These are phyloP conservation scores for Danio jaintianensis DNA, from an alignment of 2,797 vertebrate genomes.

Conservation along the genomic window DNA sequence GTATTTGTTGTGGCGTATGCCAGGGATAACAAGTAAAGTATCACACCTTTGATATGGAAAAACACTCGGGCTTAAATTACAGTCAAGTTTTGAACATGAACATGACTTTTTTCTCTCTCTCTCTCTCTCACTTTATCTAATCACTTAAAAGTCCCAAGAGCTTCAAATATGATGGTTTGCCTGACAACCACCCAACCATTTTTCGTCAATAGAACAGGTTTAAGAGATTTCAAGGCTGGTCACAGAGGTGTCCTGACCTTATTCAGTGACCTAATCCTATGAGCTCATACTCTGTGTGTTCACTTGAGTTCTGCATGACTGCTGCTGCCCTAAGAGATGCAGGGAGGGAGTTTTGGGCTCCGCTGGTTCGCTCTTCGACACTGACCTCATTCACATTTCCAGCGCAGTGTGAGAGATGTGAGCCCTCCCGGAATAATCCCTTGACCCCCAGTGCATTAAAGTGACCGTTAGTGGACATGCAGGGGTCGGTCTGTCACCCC, in stretches of 20 bases:
- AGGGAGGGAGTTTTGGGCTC: constrained; percentile 62
- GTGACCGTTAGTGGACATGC: constrained; percentile 79
- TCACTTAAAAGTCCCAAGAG: constrained; percentile 13
- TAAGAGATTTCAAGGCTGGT: constrained; percentile 31
- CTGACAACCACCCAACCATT: constrained; percentile 33
- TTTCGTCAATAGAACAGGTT: constrained; percentile 41
- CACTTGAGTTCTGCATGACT: constrained; percentile 83
- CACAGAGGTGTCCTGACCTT: constrained; percentile 61
- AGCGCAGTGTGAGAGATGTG: constrained; percentile 74
- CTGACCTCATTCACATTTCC: constrained; percentile 80
- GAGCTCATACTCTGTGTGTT: constrained; percentile 80
- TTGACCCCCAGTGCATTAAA: constrained; percentile 79
- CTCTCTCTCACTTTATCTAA: neutral
- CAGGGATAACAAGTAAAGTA: constrained; percentile 42
- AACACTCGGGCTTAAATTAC: constrained; percentile 20
- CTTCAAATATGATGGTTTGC: neutral
- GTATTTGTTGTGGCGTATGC: constrained; percentile 48
- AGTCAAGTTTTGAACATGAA: constrained; percentile 30
- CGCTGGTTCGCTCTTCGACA: constrained; percentile 65
- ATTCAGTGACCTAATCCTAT: constrained; percentile 76
- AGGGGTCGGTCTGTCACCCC: constrained; percentile 74
- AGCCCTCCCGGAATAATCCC: constrained; percentile 76
- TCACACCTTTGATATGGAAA: constrained; percentile 37
- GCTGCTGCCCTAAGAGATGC: constrained; percentile 78
- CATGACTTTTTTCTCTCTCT: neutral